These are phyloP conservation scores for Diabrotica undecimpunctata DNA, from an alignment of 1,140 invertebrate genomes.

Conservation along the genomic window DNA sequence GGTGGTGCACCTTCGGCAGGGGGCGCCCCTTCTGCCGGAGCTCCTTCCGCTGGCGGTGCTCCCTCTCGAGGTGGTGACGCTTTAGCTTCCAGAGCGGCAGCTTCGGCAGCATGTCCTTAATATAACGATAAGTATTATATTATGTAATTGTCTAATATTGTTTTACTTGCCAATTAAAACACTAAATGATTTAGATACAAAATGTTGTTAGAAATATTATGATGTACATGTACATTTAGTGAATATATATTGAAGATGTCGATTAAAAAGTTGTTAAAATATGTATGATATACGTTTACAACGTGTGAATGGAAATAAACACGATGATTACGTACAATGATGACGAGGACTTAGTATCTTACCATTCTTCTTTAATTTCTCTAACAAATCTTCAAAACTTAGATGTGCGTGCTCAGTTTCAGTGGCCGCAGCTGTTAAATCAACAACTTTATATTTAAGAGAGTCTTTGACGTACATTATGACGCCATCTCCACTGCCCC, in stretches of 20 bases:
- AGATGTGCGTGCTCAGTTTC: conserved; percentile 20
- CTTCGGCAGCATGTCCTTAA: conserved; percentile 46
- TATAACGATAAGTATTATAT: conserved; percentile 20
- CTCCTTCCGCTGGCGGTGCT: conserved; percentile 40
- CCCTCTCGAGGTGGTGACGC: conserved; percentile 44
- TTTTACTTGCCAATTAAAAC: no score
- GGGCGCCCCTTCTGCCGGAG: conserved; percentile 35
- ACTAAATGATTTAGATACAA: no score
- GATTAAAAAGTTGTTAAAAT: no score
- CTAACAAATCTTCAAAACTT: conserved; percentile 27
- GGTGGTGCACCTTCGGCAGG: conserved; percentile 38
- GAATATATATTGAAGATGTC: no score
- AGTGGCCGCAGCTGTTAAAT: conserved; percentile 30
- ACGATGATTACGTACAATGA: no score
- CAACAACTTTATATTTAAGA: conserved; percentile 38
- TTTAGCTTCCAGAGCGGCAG: not conserved
- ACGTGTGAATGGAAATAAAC: no score
- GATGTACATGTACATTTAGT: no score
- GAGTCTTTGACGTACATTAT: conserved; percentile 39
- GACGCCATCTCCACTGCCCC: conserved; percentile 36
- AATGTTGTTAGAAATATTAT: no score
- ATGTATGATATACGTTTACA: no score
- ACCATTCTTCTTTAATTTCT: conserved; percentile 27
- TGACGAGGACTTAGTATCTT: not conserved
- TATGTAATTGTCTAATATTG: not conserved